phyloP scores from a whole-genome alignment of 2,113 vertebrate species.

The Poeciliopsis retropinna region DNA sequence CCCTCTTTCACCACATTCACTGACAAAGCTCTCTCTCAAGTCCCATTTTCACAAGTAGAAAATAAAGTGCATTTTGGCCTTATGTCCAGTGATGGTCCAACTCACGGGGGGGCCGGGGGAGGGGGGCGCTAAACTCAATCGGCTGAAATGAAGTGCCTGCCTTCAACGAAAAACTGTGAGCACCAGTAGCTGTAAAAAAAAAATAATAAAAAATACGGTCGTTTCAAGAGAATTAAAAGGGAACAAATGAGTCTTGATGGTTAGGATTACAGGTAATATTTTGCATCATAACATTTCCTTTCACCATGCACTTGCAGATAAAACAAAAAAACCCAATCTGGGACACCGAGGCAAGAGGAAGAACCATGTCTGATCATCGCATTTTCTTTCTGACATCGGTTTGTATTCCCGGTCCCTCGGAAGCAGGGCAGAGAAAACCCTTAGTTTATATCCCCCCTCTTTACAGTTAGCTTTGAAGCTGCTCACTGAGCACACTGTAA shows the following conservation, averaged over 20 bases:
- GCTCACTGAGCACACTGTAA: constrained; percentile 61
- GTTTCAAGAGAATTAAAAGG: constrained; percentile 32
- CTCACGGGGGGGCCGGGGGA: constrained; percentile 11
- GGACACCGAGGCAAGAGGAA: constrained; percentile 57
- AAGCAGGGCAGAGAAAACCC: constrained; percentile 43
- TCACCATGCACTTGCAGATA: constrained; percentile 79
- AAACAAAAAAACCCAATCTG: constrained; percentile 53
- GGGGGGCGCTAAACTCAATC: constrained; percentile 10
- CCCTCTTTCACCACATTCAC: constrained; percentile 23
- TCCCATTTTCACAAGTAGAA: constrained; percentile 66
- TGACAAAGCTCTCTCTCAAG: constrained; percentile 45
- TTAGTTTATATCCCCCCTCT: constrained; percentile 31
- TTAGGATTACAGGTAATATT: constrained; percentile 55
- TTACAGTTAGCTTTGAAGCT: constrained; percentile 52
- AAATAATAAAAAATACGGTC: background rate
- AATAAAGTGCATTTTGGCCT: constrained; percentile 80
- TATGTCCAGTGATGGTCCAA: constrained; percentile 28
- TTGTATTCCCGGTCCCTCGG: constrained; percentile 43
- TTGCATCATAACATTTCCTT: constrained; percentile 63
- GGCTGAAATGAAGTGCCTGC: constrained; percentile 21
- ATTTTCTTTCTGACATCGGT: constrained; percentile 44
- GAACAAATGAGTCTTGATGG: constrained; percentile 33
- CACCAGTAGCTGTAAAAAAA: constrained; percentile 53
- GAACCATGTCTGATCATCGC: constrained; percentile 34
- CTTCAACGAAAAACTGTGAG: constrained; percentile 52